These are phyloP conservation scores for Takifugu flavidus DNA, from an alignment of 2,113 vertebrate species.

Conservation along the genomic window DNA sequence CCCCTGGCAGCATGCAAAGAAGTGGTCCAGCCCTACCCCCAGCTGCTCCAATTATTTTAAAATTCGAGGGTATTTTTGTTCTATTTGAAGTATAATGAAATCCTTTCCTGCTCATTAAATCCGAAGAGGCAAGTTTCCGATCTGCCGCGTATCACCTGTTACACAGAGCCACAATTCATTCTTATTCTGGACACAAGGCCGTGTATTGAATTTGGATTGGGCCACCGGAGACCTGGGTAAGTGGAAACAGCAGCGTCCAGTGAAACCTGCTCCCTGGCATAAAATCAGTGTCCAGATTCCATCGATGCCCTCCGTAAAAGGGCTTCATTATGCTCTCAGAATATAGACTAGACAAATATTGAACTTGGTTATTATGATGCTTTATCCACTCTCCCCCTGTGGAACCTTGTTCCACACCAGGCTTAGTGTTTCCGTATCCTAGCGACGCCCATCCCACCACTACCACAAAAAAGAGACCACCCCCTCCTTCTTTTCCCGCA, in stretches of 20 bases:
- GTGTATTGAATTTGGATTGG: slow-evolving; percentile 50
- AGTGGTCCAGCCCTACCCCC: slow-evolving; percentile 10
- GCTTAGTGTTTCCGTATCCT: slow-evolving; percentile 62
- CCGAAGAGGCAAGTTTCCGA: slow-evolving; percentile 34
- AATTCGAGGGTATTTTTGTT: slow-evolving; percentile 10
- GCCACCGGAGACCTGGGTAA: slow-evolving; percentile 60
- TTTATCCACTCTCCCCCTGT: slow-evolving; percentile 53
- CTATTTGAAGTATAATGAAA: slow-evolving; percentile 29
- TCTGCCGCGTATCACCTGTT: slow-evolving; percentile 37
- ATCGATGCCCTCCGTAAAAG: slow-evolving; percentile 70
- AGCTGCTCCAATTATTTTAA: too few relatives aligned
- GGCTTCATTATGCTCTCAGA: slow-evolving; percentile 72
- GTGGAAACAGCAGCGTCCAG: slow-evolving; percentile 61
- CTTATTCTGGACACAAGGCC: slow-evolving; percentile 47
- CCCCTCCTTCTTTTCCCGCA: slow-evolving; percentile 19
- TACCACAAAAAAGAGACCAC: not conserved
- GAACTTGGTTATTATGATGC: slow-evolving; percentile 75
- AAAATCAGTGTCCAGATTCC: slow-evolving; percentile 69
- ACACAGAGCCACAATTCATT: slow-evolving; percentile 53
- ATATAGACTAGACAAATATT: slow-evolving; percentile 74
- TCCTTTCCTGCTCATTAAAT: slow-evolving; percentile 32
- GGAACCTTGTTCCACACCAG: slow-evolving; percentile 58
- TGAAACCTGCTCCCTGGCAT: slow-evolving; percentile 68
- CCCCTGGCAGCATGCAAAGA: slow-evolving; percentile 20
- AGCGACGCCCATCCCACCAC: slow-evolving; percentile 23